Base-by-base conservation (phyloP, 2,888 invertebrate genomes). In the Argyresthia albistria region DNA sequence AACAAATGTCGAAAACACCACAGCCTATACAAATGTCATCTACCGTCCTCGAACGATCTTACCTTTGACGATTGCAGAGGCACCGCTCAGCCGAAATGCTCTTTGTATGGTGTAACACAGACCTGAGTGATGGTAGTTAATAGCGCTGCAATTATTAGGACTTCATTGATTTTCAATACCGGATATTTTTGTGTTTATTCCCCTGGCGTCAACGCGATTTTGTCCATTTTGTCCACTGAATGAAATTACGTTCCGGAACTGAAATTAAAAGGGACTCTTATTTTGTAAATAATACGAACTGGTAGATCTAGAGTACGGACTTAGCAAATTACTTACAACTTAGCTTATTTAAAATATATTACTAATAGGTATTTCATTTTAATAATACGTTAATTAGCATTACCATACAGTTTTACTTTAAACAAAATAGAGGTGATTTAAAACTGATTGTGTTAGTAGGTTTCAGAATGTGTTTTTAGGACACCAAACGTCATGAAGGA, bases 101-200 rank as follows among this genome's bases (percentile, higher is more conserved):
- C 69, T 70, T 70, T 69, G 56, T 68, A 63, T 67, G 60, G 66
- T 60, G 63, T 63, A 64, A 59, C 65, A 66, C 62, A 64, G 57
- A 72, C 67, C 70, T 65, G 71, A 68, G 66, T 25, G 6, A 25
- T 25, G 25, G 25, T 67, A 68, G 66, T 58, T 54, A 52, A 70
- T 67, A 46, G 49, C 50, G 64, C 63, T 66, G 60, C 61, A 65
- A 66, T 60, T 67, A 60, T 70, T 75, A 77, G 67, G 67, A 67
- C 69, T 65, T 74, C 82, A 82, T 82, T 60, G 76, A 80, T 79
- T 76, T 72, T 62, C 63, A 66, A 73, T 72, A 69, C 70, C 66
- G 70, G 70, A 69, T 76, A 67, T 73, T 76, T 78, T 73, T 75
- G 73, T 83, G 80, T 82, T 84, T 84, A 83, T 75, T 77, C 67